A percentile compares a stretch with the other conserved stretches of the same genome.
Conservation (phyloP, 2,113 vertebrate species). For the Forbesichthys agassizii region DNA sequence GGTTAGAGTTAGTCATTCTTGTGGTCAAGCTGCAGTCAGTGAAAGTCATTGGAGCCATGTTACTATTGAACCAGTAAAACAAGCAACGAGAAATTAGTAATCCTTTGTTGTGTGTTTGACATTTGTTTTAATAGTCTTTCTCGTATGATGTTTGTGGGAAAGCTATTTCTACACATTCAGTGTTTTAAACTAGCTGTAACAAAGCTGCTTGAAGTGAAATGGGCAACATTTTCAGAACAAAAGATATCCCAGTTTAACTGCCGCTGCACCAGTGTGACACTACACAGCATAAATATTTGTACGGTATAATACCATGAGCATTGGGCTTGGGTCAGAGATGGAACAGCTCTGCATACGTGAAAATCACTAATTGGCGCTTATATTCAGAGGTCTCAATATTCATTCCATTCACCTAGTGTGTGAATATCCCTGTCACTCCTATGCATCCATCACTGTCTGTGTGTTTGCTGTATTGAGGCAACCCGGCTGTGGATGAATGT, state of each 20-base stretch:
- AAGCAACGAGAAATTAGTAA: background rate
- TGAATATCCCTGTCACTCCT: slow-evolving; percentile 41
- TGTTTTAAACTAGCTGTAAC: slow-evolving; percentile 8
- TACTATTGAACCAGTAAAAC: slow-evolving; percentile 3
- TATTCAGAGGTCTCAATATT: slow-evolving; percentile 54
- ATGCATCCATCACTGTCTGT: slow-evolving; percentile 49
- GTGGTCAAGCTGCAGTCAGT: background rate
- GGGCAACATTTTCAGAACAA: slow-evolving; percentile 28
- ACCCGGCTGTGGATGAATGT: slow-evolving; percentile 63
- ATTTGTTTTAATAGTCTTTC: slow-evolving; percentile 22
- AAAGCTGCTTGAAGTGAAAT: slow-evolving; percentile 6
- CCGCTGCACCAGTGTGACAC: slow-evolving; percentile 29
- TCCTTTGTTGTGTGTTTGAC: slow-evolving; percentile 14
- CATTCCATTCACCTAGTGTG: slow-evolving; percentile 27
- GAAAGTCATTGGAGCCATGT: slow-evolving; percentile 12
- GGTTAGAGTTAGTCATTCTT: slow-evolving; percentile 2
- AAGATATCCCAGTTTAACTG: slow-evolving; percentile 2
- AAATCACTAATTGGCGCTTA: slow-evolving; percentile 55
- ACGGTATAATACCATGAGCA: slow-evolving; percentile 33
- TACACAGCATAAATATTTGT: slow-evolving; percentile 41
- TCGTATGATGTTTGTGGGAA: slow-evolving; percentile 11
- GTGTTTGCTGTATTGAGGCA: slow-evolving; percentile 41
- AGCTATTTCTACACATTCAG: slow-evolving; percentile 18
- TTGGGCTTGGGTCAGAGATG: slow-evolving; percentile 33
- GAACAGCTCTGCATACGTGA: slow-evolving; percentile 41